Base-by-base conservation (phyloP, 2,888 invertebrate species). In the Leucophora obtusa region DNA sequence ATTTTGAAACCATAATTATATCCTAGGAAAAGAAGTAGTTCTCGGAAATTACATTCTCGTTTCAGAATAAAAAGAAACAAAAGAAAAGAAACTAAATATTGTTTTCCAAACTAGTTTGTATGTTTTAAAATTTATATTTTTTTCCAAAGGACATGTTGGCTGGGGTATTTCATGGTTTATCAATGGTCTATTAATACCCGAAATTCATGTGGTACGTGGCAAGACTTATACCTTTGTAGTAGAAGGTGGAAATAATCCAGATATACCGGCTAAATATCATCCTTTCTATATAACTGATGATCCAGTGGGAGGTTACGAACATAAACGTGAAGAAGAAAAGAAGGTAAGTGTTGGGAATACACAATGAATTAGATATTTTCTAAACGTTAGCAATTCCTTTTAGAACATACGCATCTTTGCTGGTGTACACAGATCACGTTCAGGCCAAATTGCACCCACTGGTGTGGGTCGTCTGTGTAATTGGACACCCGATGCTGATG, bases 101-200 rank as follows among this genome's bases (percentile, higher is more conserved):
- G 5, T 24, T 24, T 24, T 24, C 24, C 24, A 24, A 24, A 24
- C 24, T 5, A 24, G 2, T 24, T 24, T 24, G 24, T 5, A 24
- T 24, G 5, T 59, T 35, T 54, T 38, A 33, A 62, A 24, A 15
- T 18, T 7, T n/a, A n/a, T n/a, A n/a, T n/a, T 28, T 14, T 8
- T 21, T 35, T 47, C 50, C 14, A 35, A 85, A 96, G 97, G 97
- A 82, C 96, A 96, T 89, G 96, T 97, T 17, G 97, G 97, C 43
- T 97, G 97, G 97, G 97, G 97, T 33, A 95, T 97, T 82, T 94
- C 96, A 0, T 97, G 97, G 97, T 98, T 96, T 91, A 96, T 98
- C 87, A 97, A 98, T 90, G 97, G 97, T 0, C 92, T 97, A 2
- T 92, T 98, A 15, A 96, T 97, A 83, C 98, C 97, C 0, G 97